Evolutionary conservation across 2,888 invertebrate genomes (phyloP), one percentile per base, ranked within the genome.

Genomic region (Sinelater perroti): DNA sequence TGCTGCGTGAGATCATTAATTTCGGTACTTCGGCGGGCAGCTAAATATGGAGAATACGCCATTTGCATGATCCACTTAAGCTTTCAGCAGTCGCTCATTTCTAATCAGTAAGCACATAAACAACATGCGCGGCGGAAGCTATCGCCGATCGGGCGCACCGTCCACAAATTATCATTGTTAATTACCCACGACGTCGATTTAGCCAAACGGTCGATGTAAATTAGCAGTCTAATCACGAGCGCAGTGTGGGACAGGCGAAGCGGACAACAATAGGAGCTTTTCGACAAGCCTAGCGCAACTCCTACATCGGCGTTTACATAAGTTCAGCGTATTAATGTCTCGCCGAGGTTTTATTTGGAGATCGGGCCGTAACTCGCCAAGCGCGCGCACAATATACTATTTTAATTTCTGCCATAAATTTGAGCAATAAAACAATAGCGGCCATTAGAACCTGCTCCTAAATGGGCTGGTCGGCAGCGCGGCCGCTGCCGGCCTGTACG

Each of bases 321-420:
- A 54, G 38, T 30, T 18, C 13, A 21, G 21, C 1, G 31, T 49
- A 49, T 49, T 49, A 36, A 36, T 49, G 36, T 49, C 31, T 36
- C n/a, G 40, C 46, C 36, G 13, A 42, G 53, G 40, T 53, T 55
- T 55, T 45, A 59, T 59, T 53, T 51, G 49, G 50, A 54, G 55
- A 52, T 52, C 51, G 33, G 47, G 33, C 17, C 20, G 13, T 47
- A 52, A 55, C 54, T 42, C 55, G 59, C 55, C 55, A 50, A 55
- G 42, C 14, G 50, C 36, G 33, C 45, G 52, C 47, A 50, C 57
- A 50, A 56, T 60, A 54, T 50, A 57, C 57, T 33, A 26, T 38
- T 44, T 55, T 59, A 62, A 62, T 62, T 62, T 35, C 26, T 45
- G 56, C 21, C 56, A 62, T 62, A 62, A 62, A 62, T 62, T 62